Evolutionary conservation across 2,888 invertebrate species (phyloP).

Genomic region (Torymus auratus): DNA sequence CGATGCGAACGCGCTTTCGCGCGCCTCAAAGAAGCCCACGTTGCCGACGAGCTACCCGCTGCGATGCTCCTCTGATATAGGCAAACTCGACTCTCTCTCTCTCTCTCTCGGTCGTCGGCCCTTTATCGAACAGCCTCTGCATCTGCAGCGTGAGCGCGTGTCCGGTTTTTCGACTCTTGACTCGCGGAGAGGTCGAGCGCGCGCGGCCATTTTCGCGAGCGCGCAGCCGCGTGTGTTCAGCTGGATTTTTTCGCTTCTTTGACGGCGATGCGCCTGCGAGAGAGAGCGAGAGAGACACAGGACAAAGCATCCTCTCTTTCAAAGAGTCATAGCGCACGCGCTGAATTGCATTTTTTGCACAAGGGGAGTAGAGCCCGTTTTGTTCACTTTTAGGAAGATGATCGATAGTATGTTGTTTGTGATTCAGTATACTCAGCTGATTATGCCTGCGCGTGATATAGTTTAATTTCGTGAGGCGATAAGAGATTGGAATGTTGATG

Average conservation of each 20-base stretch:
- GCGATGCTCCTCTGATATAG: neutral
- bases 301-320: slow-evolving; percentile 10
- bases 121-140: slow-evolving; percentile 20
- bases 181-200: neutral
- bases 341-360: neutral
- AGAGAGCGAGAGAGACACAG: neutral
- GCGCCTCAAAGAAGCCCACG: no score
- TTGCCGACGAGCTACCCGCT: neutral
- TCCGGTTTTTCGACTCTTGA: slow-evolving; percentile 26
- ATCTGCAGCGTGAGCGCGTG: neutral
- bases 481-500: no score
- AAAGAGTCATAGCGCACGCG: no score
- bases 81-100: slow-evolving; percentile 16
- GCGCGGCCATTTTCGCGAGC: slow-evolving; percentile 22
- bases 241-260: slow-evolving; percentile 33
- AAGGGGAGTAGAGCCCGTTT: neutral
- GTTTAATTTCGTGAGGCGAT: no score
- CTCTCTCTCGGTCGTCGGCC: neutral
- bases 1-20: no score
- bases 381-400: no score
- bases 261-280: neutral
- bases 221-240: neutral
- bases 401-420: no score
- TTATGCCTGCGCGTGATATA: no score
- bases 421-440: no score